Evolutionary conservation across 2,113 vertebrate genomes (phyloP).

Genomic region (Malurus alboscapulatus): DNA sequence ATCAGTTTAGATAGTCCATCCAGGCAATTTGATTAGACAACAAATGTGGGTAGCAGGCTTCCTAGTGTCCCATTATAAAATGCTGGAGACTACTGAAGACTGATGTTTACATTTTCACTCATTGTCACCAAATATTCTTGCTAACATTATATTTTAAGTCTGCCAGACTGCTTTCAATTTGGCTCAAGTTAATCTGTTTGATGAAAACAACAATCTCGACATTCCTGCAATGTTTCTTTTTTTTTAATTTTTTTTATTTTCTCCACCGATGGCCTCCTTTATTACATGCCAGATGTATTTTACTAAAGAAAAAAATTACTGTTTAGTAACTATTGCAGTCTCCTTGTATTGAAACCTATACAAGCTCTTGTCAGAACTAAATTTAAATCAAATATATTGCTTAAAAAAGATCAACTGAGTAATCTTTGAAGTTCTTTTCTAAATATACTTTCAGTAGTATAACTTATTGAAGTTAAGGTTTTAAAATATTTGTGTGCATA

Average conservation of each 20-base stretch:
- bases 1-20: background rate
- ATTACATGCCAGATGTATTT: background rate
- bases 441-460: background rate
- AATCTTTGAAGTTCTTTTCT: background rate
- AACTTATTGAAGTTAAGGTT: background rate
- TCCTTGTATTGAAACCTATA: background rate
- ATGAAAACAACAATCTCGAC: background rate
- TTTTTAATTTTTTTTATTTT: background rate
- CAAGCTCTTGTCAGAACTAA: background rate
- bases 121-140: background rate
- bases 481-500: background rate
- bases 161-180: background rate
- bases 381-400: background rate
- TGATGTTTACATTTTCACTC: constrained; percentile 17
- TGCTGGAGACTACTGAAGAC: background rate
- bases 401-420: background rate
- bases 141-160: background rate
- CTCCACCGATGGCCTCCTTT: background rate
- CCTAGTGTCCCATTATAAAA: background rate
- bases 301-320: background rate
- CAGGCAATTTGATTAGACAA: background rate
- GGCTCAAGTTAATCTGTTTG: background rate
- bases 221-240: background rate
- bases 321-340: background rate
- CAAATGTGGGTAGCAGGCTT: background rate